These are phyloP conservation scores for Pollimyrus isidori DNA, from an alignment of 2,113 vertebrate species.

Conservation along the genomic window DNA sequence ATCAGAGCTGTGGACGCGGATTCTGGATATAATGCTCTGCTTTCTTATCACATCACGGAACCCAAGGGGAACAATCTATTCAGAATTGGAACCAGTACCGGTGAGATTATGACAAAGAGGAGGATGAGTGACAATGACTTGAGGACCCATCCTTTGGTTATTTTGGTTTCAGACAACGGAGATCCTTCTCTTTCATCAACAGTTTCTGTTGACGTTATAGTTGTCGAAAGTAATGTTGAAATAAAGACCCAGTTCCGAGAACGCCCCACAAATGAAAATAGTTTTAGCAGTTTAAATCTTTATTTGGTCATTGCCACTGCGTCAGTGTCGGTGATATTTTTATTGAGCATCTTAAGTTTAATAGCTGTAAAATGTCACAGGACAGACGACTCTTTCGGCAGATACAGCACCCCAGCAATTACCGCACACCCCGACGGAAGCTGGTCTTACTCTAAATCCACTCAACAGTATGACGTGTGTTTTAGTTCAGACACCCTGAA, in stretches of 20 bases:
- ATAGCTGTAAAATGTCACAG: constrained; percentile 43
- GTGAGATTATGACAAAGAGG: constrained; percentile 62
- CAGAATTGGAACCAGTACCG: constrained; percentile 57
- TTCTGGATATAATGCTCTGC: constrained; percentile 61
- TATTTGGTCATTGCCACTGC: constrained; percentile 44
- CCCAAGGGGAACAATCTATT: constrained; percentile 59
- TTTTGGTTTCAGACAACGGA: constrained; percentile 46
- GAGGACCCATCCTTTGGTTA: constrained; percentile 43
- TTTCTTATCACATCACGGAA: constrained; percentile 59
- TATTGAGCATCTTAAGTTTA: constrained; percentile 43
- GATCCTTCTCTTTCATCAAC: constrained; percentile 47
- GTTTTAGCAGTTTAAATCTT: constrained; percentile 40
- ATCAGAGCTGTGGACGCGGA: constrained; percentile 68
- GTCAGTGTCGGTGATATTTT: constrained; percentile 41
- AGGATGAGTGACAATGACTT: constrained; percentile 43
- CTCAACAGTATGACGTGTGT: constrained; percentile 39
- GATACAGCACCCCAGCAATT: constrained; percentile 46
- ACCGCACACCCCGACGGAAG: constrained; percentile 42
- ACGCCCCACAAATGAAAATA: constrained; percentile 39
- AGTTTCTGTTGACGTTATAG: constrained; percentile 44
- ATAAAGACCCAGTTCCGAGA: constrained; percentile 38
- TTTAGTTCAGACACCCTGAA: constrained; percentile 39
- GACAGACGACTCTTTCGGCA: constrained; percentile 33
- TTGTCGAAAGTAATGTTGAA: constrained; percentile 40
- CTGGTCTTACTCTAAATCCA: constrained; percentile 38